These are phyloP conservation scores for Zaprionus africanus DNA, from an alignment of 1,140 invertebrate species.

Conservation along the genomic window DNA sequence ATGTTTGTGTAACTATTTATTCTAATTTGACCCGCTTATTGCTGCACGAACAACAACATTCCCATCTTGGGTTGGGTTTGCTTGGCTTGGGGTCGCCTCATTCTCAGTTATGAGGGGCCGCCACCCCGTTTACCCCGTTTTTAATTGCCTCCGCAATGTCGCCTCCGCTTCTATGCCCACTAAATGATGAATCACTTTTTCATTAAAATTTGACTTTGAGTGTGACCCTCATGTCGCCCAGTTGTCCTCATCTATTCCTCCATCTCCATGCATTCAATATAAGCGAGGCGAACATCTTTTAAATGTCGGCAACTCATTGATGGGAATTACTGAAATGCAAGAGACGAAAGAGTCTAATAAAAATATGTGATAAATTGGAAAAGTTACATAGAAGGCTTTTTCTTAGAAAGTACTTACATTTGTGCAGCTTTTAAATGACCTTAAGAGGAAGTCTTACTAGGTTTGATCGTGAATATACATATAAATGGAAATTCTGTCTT, in stretches of 20 bases:
- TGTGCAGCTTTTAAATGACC: no score
- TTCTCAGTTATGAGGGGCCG: conserved; percentile 39
- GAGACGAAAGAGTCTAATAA: not conserved
- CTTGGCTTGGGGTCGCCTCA: conserved; percentile 34
- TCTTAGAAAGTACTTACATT: not conserved
- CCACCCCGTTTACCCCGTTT: conserved; percentile 51
- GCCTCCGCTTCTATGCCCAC: conserved; percentile 40
- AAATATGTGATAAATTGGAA: not conserved
- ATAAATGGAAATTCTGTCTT: no score
- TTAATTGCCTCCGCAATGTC: conserved; percentile 70
- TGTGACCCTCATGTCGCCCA: conserved; percentile 72
- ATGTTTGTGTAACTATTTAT: conserved; percentile 84
- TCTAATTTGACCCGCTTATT: conserved; percentile 84
- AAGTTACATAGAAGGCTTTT: not conserved
- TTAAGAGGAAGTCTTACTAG: no score
- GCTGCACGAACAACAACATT: conserved; percentile 37
- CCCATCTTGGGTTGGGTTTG: conserved; percentile 40
- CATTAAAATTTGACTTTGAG: conserved; percentile 82
- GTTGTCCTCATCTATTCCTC: conserved; percentile 54
- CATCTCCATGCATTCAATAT: conserved; percentile 18
- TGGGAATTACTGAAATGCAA: not conserved
- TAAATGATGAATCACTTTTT: conserved; percentile 84
- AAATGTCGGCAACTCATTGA: conserved; percentile 26
- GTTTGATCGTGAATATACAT: no score
- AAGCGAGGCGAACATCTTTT: not conserved